Percentiles rank a stretch among this genome's conserved stretches.
Evolutionary conservation across 2,797 vertebrate species (phyloP).

Genomic region (Sarcophilus harrisii): DNA sequence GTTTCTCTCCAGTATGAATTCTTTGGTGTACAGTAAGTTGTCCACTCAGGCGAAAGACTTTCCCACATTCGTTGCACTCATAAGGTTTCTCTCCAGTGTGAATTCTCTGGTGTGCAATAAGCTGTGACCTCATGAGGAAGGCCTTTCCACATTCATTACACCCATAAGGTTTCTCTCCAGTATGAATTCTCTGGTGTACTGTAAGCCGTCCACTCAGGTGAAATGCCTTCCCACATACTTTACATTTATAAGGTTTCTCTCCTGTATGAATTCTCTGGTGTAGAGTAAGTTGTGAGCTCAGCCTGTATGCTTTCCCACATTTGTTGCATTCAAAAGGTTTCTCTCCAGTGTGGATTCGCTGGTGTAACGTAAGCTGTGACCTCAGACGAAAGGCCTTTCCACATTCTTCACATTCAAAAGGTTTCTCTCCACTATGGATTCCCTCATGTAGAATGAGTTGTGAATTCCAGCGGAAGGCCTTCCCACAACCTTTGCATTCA

Average conservation of each 20-base stretch:
- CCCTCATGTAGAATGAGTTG: not conserved
- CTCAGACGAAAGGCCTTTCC: not conserved
- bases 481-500: not conserved
- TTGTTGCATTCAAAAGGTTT: not conserved
- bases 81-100: conserved; percentile 4
- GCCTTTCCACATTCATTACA: not conserved
- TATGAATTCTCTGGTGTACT: conserved; percentile 20
- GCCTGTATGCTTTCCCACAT: not conserved
- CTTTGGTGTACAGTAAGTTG: conserved; percentile 9
- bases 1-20: conserved; percentile 22
- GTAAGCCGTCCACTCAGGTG: conserved; percentile 34
- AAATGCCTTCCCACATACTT: not conserved
- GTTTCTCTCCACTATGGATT: not conserved
- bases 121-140: conserved; percentile 41
- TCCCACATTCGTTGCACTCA: not conserved
- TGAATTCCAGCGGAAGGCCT: not conserved
- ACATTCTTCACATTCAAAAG: not conserved
- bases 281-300: not conserved
- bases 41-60: not conserved
- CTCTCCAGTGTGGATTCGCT: not conserved
- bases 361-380: not conserved
- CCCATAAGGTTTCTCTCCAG: not conserved
- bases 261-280: not conserved
- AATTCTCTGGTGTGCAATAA: conserved; percentile 16
- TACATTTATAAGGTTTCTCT: not conserved